Evolutionary conservation across 2,113 vertebrate species (phyloP), one percentile per base, ranked within the genome.

Genomic region (Platichthys flesus): DNA sequence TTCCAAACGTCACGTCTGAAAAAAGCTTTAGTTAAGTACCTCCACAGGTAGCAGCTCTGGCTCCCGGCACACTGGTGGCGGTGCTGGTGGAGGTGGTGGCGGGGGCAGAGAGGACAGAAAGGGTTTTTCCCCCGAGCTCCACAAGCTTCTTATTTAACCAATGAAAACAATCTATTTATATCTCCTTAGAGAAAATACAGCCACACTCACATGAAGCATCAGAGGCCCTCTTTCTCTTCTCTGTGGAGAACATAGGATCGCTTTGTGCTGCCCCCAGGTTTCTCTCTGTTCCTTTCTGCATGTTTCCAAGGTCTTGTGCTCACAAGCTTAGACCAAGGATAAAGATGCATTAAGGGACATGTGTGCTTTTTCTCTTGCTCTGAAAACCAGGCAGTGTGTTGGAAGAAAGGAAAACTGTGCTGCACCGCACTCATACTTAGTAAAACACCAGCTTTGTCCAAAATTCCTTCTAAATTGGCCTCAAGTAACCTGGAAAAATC

Each of bases 91-190:
- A 35, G 47, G 45, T 26, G 54, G 35, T 21, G 31, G 28, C 3
- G 24, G 35, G 24, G 47, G 58, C 14, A 61, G 51, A 67, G 58
- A 65, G 42, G 18, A 61, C 26, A 37, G 35, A 68, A 31, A 66
- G 40, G 57, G 59, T 10, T 60, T 84, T 77, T 26, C 42, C 67
- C 64, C 10, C 18, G 4, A 7, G 24, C 71, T 83, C 71, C 75
- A 81, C 85, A 82, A 81, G 81, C 61, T 66, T 84, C 83, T 84
- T 79, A 74, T 67, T 85, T 71, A 91, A 83, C 77, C 65, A 75
- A 58, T 86, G 74, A 92, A 89, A 78, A 75, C 78, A 47, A 65
- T 86, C 84, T 91, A 91, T 92, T 91, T 93, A 91, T 92, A 91
- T 70, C 81, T 23, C 64, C 1, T 42, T 67, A 73, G 68, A 67